Base-by-base conservation (phyloP, 1,140 invertebrate genomes). In the Polypedilum pembai region DNA sequence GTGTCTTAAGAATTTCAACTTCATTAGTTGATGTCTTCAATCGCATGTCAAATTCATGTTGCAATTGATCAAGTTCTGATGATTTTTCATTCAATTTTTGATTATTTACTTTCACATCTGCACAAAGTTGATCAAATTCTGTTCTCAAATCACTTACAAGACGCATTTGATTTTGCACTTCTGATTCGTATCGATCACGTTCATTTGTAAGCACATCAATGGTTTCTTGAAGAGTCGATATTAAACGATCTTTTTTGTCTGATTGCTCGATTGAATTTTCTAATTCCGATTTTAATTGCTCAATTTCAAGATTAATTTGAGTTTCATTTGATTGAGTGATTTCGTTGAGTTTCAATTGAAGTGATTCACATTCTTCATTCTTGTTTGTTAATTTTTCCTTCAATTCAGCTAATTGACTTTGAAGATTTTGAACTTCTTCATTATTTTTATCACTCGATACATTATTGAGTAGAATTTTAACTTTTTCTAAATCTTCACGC, bases 301-400 rank as follows among this genome's bases (percentile, higher is more conserved):
- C 74, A 17, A 82, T 66, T 80, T 80, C 2, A 78, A 77, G 0
- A 74, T 33, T 7, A 82, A 41, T 73, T 80, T 81, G 40, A 78
- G 45, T 17, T 79, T 80, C 75, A 83, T 78, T 4, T 82, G 80
- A n/a, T 82, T 80, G 65, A 12, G 85, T 79, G 0, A 80, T 74
- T n/a, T 79, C 78, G 0, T 79, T 80, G 74, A 86, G 85, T 21
- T 86, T 82, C 1, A 80, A 77, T 1, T 84, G 82, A n/a, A 86
- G 74, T 73, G 76, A 77, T 74, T 84, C 83, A 74, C 81, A 84
- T 69, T 83, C 81, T 3, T 84, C 80, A 41, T 85, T 80, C 75
- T 86, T 81, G 69, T 79, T 81, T 75, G 85, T 84, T 76, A 88
- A 82, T 77, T 83, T 79, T 76, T 84, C 82, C 73, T 77, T 77